Evolutionary conservation across 2,797 vertebrate species (phyloP), one percentile per base, ranked within the genome.

Genomic region (Morus bassanus): DNA sequence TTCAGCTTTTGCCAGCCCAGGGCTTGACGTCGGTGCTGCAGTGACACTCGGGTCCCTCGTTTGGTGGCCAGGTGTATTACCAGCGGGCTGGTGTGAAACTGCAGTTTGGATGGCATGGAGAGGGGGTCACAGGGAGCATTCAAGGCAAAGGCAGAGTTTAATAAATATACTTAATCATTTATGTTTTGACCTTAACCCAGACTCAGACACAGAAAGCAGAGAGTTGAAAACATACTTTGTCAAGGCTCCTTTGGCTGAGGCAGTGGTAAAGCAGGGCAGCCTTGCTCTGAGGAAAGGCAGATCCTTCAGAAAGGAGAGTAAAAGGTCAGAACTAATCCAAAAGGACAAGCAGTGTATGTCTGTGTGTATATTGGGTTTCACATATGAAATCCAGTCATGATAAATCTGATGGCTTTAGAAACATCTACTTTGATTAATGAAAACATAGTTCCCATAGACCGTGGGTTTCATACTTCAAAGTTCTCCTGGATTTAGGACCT

Each of bases 351-450:
- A 91, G 95, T 95, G 96, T 94, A 88, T 97, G 95, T 97, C 94
- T 97, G 93, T 96, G 83, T 98, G 94, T 94, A 90, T 97, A 96
- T 98, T 97, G 96, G 91, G 96, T 98, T 98, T 98, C 98, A 97
- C 96, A 96, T 98, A 95, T 97, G 97, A 98, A 98, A 97, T 97
- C 95, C 95, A 94, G 96, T 96, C 90, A 77, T 98, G 98, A 98
- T 98, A 97, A 98, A 98, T 98, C 98, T 97, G 97, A 97, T 97
- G 97, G 92, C 94, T 97, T 97, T 98, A 97, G 97, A 98, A 98
- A 97, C 97, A 95, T 97, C 97, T 92, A 95, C 95, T 96, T 96
- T 98, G 98, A 98, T 98, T 98, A 98, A 98, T 98, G 97, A 97
- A 98, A 98, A 94, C 88, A 97, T 96, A 97, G 96, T 96, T 97